Base-by-base conservation (phyloP, 1,140 invertebrate genomes). In the Danaus melanippus region DNA sequence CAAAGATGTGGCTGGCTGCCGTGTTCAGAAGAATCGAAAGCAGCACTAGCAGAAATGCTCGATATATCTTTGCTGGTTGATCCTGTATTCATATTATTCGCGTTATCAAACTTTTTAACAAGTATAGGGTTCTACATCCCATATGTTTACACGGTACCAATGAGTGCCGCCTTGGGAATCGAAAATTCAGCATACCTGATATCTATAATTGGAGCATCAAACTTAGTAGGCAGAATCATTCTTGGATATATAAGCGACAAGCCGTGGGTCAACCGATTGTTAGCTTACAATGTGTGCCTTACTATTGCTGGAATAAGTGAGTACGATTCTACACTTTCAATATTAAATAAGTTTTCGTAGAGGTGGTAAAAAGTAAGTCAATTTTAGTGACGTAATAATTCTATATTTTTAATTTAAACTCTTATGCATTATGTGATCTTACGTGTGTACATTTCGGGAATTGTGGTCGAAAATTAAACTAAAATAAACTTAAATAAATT, bases 111-210 rank as follows among this genome's bases (percentile, higher is more conserved):
- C 84, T 97, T 99, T 77, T 92, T 96, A 70, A 99, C 97, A 8
- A 97, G 95, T 75, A 94, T 99, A 66, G 97, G 97, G 40, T 99
- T 98, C 88, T 97, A 98, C 81, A 92, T 98, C 69, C 97, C 97
- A 53, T 95, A 97, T 87, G 89, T 98, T 62, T 96, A 94, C 82
- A 89, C 95, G 43, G 91, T 92, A 57, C 88, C 92, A 46, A 90
- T 92, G 81, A 92, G 92, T 4, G 84, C 91, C 51, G 76, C 89
- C 8, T 66, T 91, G 46, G 85, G 86, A 0, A 88, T 96, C 10
- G 62, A 82, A 76, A 89, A 62, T 79, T 89, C 49, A 65, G 90
- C 48, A 89, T 92, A 91, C 66, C 84, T 97, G 51, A 85, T 97
- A 43, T 88, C 93, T 17, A 89, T 94, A 43, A 94, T 97, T 61